Conservation (phyloP, 2,797 vertebrate species). For the Cercopithecus petaurista region DNA sequence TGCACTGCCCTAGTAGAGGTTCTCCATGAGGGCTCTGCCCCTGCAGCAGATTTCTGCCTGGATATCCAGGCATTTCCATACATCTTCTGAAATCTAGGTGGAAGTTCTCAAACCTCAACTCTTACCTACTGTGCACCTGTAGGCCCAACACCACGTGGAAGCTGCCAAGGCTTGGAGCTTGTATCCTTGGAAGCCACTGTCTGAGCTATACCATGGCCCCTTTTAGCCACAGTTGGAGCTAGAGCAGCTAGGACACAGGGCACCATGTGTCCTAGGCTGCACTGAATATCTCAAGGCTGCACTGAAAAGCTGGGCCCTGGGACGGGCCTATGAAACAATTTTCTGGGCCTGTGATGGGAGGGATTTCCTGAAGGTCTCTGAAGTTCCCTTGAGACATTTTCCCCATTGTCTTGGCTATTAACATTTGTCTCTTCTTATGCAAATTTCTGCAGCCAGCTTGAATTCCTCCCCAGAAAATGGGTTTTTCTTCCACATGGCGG, state of each 20-base stretch:
- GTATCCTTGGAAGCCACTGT: neutral
- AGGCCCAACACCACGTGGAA: neutral
- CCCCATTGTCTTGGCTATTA: neutral
- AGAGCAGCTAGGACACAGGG: neutral
- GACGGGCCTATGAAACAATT: neutral
- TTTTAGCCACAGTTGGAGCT: neutral
- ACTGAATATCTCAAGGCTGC: neutral
- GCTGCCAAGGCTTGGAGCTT: neutral
- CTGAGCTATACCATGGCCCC: no score
- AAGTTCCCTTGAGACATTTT: neutral
- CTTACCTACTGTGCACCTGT: neutral
- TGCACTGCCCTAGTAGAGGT: neutral
- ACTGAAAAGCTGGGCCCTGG: neutral
- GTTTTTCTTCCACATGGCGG: neutral
- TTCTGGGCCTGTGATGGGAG: neutral
- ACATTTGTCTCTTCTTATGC: neutral
- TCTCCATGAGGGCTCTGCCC: neutral
- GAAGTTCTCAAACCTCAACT: neutral
- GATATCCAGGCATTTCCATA: neutral
- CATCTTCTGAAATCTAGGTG: neutral
- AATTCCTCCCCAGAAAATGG: neutral
- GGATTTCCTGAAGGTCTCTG: neutral
- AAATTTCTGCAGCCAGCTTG: neutral
- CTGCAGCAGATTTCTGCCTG: neutral
- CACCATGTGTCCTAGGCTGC: neutral